Conservation (phyloP, 2,888 invertebrate genomes). For the Gnatocerus cornutus region DNA sequence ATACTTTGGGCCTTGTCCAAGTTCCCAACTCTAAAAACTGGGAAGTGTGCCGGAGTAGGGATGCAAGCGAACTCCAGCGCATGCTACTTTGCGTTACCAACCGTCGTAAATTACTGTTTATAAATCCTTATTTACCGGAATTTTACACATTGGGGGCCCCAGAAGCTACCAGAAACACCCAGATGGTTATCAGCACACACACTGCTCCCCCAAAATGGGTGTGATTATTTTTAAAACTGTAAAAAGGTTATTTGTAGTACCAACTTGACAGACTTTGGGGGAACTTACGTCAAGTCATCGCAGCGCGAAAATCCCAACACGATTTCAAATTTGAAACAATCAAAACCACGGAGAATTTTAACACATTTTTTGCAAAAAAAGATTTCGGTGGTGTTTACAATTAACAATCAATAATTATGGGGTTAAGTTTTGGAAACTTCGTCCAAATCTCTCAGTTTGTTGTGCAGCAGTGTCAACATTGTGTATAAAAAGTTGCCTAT, state of each 20-base stretch:
- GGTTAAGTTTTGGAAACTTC: too few species aligned
- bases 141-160: background rate
- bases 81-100: slow-evolving; percentile 43
- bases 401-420: too few species aligned
- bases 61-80: slow-evolving; percentile 38
- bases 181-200: too few species aligned
- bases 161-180: too few species aligned
- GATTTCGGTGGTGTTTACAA: too few species aligned
- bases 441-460: too few species aligned
- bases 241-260: slow-evolving; percentile 16
- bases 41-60: slow-evolving; percentile 46
- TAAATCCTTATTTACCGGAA: slow-evolving; percentile 1
- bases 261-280: slow-evolving; percentile 21
- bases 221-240: too few species aligned
- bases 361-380: too few species aligned
- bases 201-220: too few species aligned
- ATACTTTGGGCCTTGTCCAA: slow-evolving; percentile 51
- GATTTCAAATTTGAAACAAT: slow-evolving; percentile 3
- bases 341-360: background rate
- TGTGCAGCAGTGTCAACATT: too few species aligned
- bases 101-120: slow-evolving; percentile 8
- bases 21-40: slow-evolving; percentile 48
- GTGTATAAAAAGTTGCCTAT: too few species aligned
- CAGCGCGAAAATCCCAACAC: slow-evolving; percentile 17
- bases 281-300: slow-evolving; percentile 11